Evolutionary conservation across 1,140 invertebrate genomes (phyloP).

Genomic region (Tetragnatha versicolor): DNA sequence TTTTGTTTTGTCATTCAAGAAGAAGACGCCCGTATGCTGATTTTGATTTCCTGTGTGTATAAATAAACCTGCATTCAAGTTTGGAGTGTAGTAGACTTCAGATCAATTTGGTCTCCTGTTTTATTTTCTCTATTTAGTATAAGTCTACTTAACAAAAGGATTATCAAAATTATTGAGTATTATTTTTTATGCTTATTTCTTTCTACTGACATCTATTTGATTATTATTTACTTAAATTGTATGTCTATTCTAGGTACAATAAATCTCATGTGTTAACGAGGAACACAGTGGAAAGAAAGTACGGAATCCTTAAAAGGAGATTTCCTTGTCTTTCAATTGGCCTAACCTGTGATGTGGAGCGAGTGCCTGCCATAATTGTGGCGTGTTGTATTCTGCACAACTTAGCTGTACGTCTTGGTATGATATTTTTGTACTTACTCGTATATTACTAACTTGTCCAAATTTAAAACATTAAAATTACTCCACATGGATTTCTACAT

Average conservation of each 20-base stretch:
- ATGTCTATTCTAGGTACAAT: neutral
- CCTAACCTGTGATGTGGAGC: neutral
- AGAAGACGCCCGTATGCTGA: no score
- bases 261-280: neutral
- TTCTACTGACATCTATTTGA: neutral
- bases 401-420: neutral
- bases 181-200: no score
- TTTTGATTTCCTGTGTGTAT: no score
- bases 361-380: neutral
- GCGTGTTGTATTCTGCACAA: neutral
- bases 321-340: neutral
- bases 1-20: no score
- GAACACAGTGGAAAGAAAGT: neutral
- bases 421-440: neutral
- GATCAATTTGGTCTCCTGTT: no score
- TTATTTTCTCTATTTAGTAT: neutral
- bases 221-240: neutral
- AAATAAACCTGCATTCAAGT: no score
- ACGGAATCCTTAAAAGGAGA: neutral
- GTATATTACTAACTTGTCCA: no score
- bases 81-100: no score
- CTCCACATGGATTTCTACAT: no score
- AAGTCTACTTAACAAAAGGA: neutral
- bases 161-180: neutral
- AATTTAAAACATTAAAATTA: no score